These are phyloP conservation scores for Leptinotarsa undecemlineata DNA, from an alignment of 1,140 invertebrate genomes.

Conservation along the genomic window DNA sequence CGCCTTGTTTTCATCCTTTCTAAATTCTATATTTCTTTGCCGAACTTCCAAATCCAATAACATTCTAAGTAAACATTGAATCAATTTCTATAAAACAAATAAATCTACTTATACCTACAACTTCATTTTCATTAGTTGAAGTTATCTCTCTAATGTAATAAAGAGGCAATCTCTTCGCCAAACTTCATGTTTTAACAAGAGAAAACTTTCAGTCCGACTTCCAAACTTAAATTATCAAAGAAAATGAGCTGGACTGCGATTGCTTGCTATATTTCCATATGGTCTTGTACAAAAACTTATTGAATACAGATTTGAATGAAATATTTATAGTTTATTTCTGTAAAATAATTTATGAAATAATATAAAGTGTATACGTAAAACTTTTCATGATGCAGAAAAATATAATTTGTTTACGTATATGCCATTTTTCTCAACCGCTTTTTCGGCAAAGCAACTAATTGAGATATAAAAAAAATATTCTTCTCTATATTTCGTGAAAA, in stretches of 20 bases:
- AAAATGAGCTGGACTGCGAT: not conserved
- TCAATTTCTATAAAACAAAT: constrained; percentile 24
- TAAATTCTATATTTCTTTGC: constrained; percentile 9
- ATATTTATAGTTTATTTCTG: too few relatives aligned
- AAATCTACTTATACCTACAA: constrained; percentile 17
- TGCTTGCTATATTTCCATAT: too few relatives aligned
- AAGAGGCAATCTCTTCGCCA: not conserved
- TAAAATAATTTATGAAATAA: too few relatives aligned
- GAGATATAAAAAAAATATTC: too few relatives aligned
- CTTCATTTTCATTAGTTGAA: constrained; percentile 20
- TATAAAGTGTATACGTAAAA: too few relatives aligned
- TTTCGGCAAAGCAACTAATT: too few relatives aligned
- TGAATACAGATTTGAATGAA: too few relatives aligned
- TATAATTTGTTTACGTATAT: too few relatives aligned
- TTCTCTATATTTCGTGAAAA: too few relatives aligned
- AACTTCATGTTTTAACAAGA: constrained; percentile 7
- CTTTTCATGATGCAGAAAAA: too few relatives aligned
- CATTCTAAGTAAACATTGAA: constrained; percentile 14
- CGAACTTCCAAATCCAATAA: constrained; percentile 17
- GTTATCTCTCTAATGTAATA: constrained; percentile 21
- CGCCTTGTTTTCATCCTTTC: constrained; percentile 4
- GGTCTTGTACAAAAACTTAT: too few relatives aligned
- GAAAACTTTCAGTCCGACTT: not conserved
- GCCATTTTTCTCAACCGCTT: too few relatives aligned
- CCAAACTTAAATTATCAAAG: not conserved